Base-by-base conservation (phyloP, 1,140 invertebrate genomes). In the Bombus sylvicola region DNA sequence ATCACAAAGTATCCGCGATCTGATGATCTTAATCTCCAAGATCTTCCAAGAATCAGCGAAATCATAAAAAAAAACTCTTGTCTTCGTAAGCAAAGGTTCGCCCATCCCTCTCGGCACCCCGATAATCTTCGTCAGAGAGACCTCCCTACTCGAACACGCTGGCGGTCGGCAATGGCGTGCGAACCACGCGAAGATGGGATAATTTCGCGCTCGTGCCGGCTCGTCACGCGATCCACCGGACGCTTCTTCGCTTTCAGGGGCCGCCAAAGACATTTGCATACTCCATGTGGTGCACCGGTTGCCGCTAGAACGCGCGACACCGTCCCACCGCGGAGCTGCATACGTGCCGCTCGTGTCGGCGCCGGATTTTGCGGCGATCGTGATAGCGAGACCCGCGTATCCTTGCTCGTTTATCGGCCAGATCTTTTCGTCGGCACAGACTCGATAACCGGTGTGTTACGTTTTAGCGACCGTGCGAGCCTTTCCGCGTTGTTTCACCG, bases 201-300 rank as follows among this genome's bases (percentile, higher is more conserved):
- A 92, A 92, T 92, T 92, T 91, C 81, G 87, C 81, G 87, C 88
- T 88, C 86, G 78, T 91, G 89, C 88, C 87, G 75, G 81, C 82
- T 85, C 88, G 81, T 90, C 92, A 92, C 90, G 90, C 91, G 88
- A 92, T 92, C 86, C 81, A 37, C 76, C 78, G 74, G 80, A 83
- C 53, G 71, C 80, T 77, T 43, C 39, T 74, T 81, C 77, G 69
- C 59, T 79, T 66, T 81, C 71, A 73, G 69, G 64, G 62, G 41
- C 47, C 72, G 47, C 64, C 73, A 57, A 72, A 18, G 59, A 47
- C 47, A 90, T 91, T 90, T 91, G 87, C 90, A 92, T 89, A 83
- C 75, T 90, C 82, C 82, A 90, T 53, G 59, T n/a, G 34, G 31
- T 6, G 57, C 75, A 76, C 31, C 66, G 34, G 28, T 62, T 18